Base-by-base conservation (phyloP, 2,888 invertebrate species). In the Drepanosiphum platanoidis region DNA sequence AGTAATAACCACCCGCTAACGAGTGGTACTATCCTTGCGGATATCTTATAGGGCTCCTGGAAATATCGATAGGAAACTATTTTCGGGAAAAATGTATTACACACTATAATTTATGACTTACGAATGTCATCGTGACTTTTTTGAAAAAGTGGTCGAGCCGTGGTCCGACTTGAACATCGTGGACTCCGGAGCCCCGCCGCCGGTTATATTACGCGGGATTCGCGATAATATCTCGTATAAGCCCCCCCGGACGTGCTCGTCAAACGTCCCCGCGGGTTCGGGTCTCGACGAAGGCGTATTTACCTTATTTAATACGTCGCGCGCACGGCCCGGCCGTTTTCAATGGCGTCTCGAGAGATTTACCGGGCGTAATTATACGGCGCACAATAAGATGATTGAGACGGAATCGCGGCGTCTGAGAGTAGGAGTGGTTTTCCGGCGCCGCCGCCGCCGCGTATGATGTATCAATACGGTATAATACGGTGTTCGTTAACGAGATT, bases 401-500 rank as follows among this genome's bases (percentile, higher is more conserved):
- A 32, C 32, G 66, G 32, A n/a, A 32, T 32, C 66, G 52, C 52
- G 52, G 39, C 39, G 39, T 4, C 39, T 9, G 39, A 42, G 11
- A 13, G 42, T 9, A 13, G 1, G 42, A 42, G 42, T 13, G 42
- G 42, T 42, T 42, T 3, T 3, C 13, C 42, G 52, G 52, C 18
- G 52, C 1, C 2, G 52, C 52, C 2, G 52, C 52, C 39, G 13
- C 18, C 15, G 58, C 61, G 61, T 61, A 61, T 1, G 27, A 61
- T 27, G 61, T 61, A 22, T n/a, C n/a, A 27, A 9, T 61, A 61
- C n/a, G n/a, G n/a, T n/a, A 61, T 7, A n/a, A 22, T 18, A 27
- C n/a, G n/a, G 15, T 1, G 68, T 34, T 71, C 30, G 71, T 71
- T 71, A n/a, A 71, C 27, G 39, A 39, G 71, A 71, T 71, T 71